phyloP scores from a whole-genome alignment of 2,113 vertebrate species.

The Empidonax traillii region DNA sequence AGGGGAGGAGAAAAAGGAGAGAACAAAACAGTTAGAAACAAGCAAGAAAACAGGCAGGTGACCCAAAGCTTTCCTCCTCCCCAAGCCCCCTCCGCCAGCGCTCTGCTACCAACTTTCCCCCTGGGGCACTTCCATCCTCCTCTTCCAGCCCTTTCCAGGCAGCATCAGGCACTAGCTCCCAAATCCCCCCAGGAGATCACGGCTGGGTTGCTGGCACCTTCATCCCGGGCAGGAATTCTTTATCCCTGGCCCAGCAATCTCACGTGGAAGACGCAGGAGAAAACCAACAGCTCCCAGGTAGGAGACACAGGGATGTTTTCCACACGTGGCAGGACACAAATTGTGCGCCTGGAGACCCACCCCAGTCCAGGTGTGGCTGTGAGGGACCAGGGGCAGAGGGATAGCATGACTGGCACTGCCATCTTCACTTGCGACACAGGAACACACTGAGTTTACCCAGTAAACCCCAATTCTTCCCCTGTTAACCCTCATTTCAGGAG shows the following conservation, averaged over 20 bases:
- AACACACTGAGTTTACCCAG: neutral
- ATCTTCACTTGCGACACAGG: too few species aligned
- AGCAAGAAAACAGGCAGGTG: conserved; percentile 8
- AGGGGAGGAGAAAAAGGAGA: conserved; percentile 55
- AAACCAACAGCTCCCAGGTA: neutral
- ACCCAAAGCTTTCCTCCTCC: neutral
- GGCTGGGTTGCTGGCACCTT: neutral
- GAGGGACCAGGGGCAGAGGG: neutral
- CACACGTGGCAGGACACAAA: neutral
- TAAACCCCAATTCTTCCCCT: neutral
- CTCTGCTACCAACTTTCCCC: neutral
- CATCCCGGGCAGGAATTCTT: neutral
- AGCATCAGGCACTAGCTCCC: neutral
- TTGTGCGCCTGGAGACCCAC: neutral
- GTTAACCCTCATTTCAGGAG: neutral
- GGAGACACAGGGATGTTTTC: accelerated
- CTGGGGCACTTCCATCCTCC: neutral
- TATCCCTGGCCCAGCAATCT: neutral
- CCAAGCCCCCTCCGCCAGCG: neutral
- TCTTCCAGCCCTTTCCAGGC: neutral
- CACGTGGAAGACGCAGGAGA: neutral
- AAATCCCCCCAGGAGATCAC: neutral
- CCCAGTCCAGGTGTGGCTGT: neutral
- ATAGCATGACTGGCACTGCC: neutral
- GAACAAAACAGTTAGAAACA: conserved; percentile 64